A percentile compares a stretch with the other conserved stretches of the same genome.
Conservation (phyloP, 2,797 vertebrate genomes). For the Tragelaphus oryx region DNA sequence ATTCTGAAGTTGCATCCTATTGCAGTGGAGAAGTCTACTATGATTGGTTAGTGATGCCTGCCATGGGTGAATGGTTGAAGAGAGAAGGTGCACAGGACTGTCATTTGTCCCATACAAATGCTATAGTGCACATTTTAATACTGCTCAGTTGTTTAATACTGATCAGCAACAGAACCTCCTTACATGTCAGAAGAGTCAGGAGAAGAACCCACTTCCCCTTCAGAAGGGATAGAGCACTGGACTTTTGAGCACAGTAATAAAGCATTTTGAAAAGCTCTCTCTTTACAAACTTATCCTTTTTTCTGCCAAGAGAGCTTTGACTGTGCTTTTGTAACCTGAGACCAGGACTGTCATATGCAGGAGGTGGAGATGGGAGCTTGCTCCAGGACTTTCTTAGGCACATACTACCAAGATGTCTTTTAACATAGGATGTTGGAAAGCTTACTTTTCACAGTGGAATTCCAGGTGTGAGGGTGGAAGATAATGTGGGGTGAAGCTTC, state of each 20-base stretch:
- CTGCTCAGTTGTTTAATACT: not conserved
- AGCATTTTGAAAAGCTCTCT: not conserved
- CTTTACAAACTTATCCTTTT: not conserved
- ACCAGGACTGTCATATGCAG: not conserved
- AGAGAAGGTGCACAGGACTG: not conserved
- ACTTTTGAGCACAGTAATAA: not conserved
- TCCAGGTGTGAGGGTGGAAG: not conserved
- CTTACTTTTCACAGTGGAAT: not conserved
- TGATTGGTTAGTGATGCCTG: not conserved
- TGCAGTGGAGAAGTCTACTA: not conserved
- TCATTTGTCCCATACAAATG: not conserved
- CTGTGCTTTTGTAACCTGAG: not conserved
- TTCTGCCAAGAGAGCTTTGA: not conserved
- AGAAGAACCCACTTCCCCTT: not conserved
- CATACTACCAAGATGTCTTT: not conserved
- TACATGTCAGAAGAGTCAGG: not conserved
- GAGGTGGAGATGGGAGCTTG: not conserved
- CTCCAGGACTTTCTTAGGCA: not conserved
- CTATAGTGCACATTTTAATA: not conserved
- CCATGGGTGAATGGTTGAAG: not conserved
- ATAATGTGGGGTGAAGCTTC: not conserved
- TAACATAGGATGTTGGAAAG: not conserved
- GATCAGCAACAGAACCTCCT: not conserved
- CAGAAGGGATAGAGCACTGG: not conserved
- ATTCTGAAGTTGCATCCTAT: not conserved